phyloP scores from a whole-genome alignment of 2,888 invertebrate species.

The Myathropa florea region DNA sequence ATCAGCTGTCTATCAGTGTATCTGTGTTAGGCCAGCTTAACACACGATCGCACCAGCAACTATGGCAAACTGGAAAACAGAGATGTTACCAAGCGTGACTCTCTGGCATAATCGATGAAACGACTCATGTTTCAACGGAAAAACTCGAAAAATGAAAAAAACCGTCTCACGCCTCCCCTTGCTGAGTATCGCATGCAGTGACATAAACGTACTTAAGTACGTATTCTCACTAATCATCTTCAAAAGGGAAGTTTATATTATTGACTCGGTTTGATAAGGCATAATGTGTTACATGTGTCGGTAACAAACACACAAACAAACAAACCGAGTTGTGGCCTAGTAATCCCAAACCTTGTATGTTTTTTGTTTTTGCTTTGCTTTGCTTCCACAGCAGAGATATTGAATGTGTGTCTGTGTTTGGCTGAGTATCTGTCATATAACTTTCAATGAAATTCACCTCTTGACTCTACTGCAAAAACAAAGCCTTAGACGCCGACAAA shows the following conservation, averaged over 20 bases:
- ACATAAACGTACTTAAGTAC: background rate
- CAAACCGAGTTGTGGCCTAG: conserved; percentile 60
- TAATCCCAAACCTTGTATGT: conserved; percentile 62
- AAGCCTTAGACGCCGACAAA: background rate
- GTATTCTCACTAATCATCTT: conserved; percentile 32
- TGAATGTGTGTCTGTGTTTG: background rate
- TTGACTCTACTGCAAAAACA: conserved; percentile 42
- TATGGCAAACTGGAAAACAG: conserved; percentile 1
- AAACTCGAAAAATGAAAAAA: conserved; percentile 41
- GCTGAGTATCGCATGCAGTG: background rate
- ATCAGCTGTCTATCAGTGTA: conserved; percentile 14
- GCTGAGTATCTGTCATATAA: conserved; percentile 44
- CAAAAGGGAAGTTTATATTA: conserved; percentile 41
- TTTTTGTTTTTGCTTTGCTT: conserved; percentile 1
- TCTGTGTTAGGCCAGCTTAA: conserved; percentile 33
- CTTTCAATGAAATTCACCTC: conserved; percentile 65
- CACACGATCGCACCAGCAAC: conserved; percentile 2
- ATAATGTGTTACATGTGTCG: conserved; percentile 14
- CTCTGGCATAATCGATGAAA: conserved; percentile 40
- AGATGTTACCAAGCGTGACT: conserved; percentile 64
- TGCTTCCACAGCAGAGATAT: conserved; percentile 16
- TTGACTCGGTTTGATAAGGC: conserved; percentile 47
- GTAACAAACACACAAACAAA: conserved; percentile 34
- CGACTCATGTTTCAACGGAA: conserved; percentile 54
- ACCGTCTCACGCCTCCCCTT: conserved; percentile 16